Evolutionary conservation across 2,797 vertebrate genomes (phyloP).

Genomic region (Paguma larvata): DNA sequence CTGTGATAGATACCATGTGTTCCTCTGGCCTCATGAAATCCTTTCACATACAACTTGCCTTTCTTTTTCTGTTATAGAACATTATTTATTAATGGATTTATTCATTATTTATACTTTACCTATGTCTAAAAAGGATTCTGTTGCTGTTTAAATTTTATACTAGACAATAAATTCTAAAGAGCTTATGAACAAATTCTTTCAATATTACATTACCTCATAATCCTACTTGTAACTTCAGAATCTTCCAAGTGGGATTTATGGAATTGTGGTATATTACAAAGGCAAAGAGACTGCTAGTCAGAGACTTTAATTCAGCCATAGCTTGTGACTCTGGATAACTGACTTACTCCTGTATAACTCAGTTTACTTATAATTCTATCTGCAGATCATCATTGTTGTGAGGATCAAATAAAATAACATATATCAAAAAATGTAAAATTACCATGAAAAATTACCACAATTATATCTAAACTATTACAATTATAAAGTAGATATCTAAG

Average conservation of each 20-base stretch:
- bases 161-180: background rate
- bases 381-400: background rate
- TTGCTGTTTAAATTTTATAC: constrained; percentile 44
- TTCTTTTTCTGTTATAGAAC: background rate
- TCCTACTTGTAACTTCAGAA: background rate
- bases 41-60: constrained; percentile 1
- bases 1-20: background rate
- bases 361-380: background rate
- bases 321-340: constrained; percentile 2
- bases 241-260: background rate
- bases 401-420: background rate
- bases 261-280: background rate
- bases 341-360: background rate
- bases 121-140: background rate
- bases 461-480: background rate
- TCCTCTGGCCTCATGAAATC: background rate
- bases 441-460: background rate
- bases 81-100: constrained; percentile 42
- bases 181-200: background rate
- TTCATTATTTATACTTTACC: constrained; percentile 55
- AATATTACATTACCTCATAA: background rate
- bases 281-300: background rate
- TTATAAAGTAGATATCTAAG: background rate
- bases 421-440: background rate
- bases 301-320: background rate